These are phyloP conservation scores for Patella depressa DNA, from an alignment of 2,888 invertebrate species.

Conservation along the genomic window DNA sequence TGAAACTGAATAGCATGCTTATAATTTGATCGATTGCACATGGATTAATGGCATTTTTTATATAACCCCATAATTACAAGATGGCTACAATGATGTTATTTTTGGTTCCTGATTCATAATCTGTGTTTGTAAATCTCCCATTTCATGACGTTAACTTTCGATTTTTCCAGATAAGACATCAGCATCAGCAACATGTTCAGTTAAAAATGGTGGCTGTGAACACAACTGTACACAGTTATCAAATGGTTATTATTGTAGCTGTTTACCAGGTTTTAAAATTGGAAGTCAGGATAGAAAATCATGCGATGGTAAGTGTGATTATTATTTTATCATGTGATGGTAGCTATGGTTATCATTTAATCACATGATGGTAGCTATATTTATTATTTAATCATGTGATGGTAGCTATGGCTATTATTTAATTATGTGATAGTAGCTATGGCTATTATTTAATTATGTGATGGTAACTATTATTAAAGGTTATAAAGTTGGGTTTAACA, in stretches of 20 bases:
- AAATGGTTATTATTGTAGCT: conserved; percentile 85
- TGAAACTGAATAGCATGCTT: too few species aligned
- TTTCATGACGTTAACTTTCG: background rate
- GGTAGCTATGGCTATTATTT: too few species aligned
- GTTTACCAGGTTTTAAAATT: conserved; percentile 70
- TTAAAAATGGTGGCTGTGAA: conserved; percentile 84
- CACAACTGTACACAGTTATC: conserved; percentile 91
- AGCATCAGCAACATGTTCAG: conserved; percentile 41
- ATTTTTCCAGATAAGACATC: conserved; percentile 43
- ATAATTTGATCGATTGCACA: background rate
- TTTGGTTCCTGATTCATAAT: background rate
- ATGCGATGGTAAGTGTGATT: conserved; percentile 54
- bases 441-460: too few species aligned
- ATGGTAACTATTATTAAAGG: too few species aligned
- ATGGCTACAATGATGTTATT: background rate
- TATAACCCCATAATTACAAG: too few species aligned
- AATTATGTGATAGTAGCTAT: too few species aligned
- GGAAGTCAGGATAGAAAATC: conserved; percentile 48
- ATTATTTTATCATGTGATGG: too few species aligned
- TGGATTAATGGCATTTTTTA: background rate
- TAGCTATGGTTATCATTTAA: too few species aligned
- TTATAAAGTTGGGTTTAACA: too few species aligned
- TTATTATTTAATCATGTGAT: too few species aligned
- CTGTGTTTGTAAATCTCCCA: background rate
- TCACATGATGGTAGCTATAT: too few species aligned